Base-by-base conservation (phyloP, 2,797 vertebrate species). In the Pipistrellus nathusii region DNA sequence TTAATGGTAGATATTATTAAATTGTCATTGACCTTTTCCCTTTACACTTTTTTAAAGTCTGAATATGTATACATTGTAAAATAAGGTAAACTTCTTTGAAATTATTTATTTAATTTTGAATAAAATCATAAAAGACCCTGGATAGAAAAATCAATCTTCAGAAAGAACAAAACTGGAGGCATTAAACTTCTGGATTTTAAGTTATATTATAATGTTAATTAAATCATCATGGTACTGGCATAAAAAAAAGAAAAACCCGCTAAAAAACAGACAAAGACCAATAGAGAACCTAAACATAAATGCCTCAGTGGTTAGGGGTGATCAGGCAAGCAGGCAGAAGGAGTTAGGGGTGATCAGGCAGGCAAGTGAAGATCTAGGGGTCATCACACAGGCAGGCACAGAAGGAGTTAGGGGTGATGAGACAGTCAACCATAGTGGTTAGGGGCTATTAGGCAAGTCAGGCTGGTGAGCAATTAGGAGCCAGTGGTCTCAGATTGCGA, bases 1-100 rank as follows among this genome's bases (percentile, higher is more conserved):
- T 27, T 86, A 88, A 51, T 85, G 11, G 14, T 85, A 95, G n/a
- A 8, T 73, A 7, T 55, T 8, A 94, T 41, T 75, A 44, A 92
- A 20, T 86, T 68, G 5, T 76, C 84, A 32, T 25, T 23, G 86
- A 82, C 3, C 1, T 85, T 88, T 88, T 62, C 18, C 21, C 14
- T 75, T 69, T 76, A 93, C 0, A 38, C 1, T 82, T 90, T 91
- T 82, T 32, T 76, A 14, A n/a, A n/a, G 23, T 15, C 57, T 68
- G 9, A 78, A 46, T n/a, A 27, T 85, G 0, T 27, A 71, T 82
- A 62, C 46, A 53, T 82, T 85, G 6, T 64, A 78, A 78, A 94
- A 72, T 53, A 81, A 88, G 32, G 75, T n/a, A 71, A 84, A 73
- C 17, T 32, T 73, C 9, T 51, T 80, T 82, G 17, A 86, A 94